These are phyloP conservation scores for Oscheius sp. DNA, from an alignment of 2,888 invertebrate genomes.

Conservation along the genomic window DNA sequence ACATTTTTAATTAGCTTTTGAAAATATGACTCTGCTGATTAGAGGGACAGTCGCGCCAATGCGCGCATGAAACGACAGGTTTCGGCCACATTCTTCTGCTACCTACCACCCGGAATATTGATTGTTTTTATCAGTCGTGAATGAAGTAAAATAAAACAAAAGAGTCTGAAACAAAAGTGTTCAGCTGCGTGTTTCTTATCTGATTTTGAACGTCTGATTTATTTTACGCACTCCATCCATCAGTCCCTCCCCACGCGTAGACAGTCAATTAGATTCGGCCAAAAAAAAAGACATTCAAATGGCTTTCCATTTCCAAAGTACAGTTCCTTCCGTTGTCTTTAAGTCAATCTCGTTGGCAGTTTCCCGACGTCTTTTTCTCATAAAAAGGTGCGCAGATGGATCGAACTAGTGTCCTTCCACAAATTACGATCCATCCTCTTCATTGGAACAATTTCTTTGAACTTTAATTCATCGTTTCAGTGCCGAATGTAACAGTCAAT, in stretches of 20 bases:
- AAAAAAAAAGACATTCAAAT: too few species aligned
- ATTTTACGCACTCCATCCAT: not conserved
- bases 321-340: not conserved
- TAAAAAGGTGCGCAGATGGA: constrained; percentile 23
- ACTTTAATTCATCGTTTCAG: not conserved
- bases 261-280: constrained; percentile 10
- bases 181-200: not conserved
- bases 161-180: not conserved
- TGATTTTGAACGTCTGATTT: not conserved
- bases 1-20: not conserved
- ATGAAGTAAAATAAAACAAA: too few species aligned
- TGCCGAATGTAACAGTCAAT: constrained; percentile 3
- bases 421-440: constrained; percentile 1
- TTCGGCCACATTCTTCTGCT: constrained; percentile 25
- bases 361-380: constrained; percentile 11
- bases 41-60: constrained; percentile 16
- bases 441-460: not conserved
- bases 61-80: constrained; percentile 26
- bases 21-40: constrained; percentile 20
- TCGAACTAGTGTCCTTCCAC: constrained; percentile 11
- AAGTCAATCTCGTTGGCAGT: constrained; percentile 8
- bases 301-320: not conserved
- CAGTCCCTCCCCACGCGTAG: not conserved
- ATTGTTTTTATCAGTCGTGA: constrained; percentile 20
- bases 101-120: constrained; percentile 28